Evolutionary conservation across 1,140 invertebrate genomes (phyloP), one percentile per base, ranked within the genome.

Genomic region (Lineus longissimus): DNA sequence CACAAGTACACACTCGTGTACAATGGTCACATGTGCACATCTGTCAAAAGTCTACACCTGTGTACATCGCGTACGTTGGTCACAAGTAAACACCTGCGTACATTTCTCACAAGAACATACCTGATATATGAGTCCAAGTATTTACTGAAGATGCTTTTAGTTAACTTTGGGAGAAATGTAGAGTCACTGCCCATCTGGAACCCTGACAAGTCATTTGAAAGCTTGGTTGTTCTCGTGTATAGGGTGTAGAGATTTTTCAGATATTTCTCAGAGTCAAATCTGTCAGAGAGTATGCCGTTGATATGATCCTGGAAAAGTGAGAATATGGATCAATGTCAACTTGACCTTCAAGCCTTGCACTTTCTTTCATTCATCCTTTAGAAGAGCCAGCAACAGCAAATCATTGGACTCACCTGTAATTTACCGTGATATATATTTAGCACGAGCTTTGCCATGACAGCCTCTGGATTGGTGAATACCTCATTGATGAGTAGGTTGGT

Each of bases 401-500:
- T 36, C n/a, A n/a, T n/a, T n/a, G n/a, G n/a, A 23, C 23, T 55
- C 61, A 62, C 4, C 25, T 22, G 90, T 40, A 98, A 83, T 80
- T 95, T 93, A 4, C 93, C 84, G 73, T 97, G 92, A 81, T 95
- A 99, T 63, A 99, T 93, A 75, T 97, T 97, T 1, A 98, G 83
- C 31, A 98, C 91, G 84, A 98, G 96, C 83, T 98, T 98, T 40
- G 91, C 90, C 93, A 98, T 98, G 0, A 99, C 94, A 86, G 95
- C 91, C 68, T 97, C 92, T 0, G 95, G 93, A 83, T 95, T 96
- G n/a, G 87, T 88, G 76, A 99, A 99, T 0, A 99, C 95, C 81
- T 91, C 88, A 76, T 90, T 89, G 65, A 98, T 94, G 1, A 97
- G 86, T 63, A 88, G 86, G 75, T 94, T 89, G 75, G 94, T 95